Conservation (phyloP, 1,140 invertebrate genomes). For the Contarinia nasturtii region DNA sequence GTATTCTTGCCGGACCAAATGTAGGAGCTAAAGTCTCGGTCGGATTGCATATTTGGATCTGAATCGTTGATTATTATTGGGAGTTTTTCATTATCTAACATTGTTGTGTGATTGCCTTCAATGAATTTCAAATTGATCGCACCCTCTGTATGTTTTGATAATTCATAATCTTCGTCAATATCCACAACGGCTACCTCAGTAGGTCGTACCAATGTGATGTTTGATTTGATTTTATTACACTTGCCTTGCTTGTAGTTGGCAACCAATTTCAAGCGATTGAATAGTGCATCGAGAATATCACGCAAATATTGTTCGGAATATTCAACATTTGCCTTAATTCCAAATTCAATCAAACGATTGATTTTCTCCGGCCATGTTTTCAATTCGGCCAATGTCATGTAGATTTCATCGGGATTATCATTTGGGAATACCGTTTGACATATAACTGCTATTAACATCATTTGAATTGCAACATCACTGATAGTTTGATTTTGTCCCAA, state of each 20-base stretch:
- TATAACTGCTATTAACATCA: slow-evolving; percentile 29
- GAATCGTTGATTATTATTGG: slow-evolving; percentile 36
- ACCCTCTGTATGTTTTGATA: slow-evolving; percentile 30
- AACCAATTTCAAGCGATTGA: slow-evolving; percentile 33
- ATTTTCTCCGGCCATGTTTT: slow-evolving; percentile 12
- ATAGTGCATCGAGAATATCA: slow-evolving; percentile 26
- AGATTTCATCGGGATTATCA: slow-evolving; percentile 29
- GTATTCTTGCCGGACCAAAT: not conserved
- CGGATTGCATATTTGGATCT: slow-evolving; percentile 16
- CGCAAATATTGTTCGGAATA: slow-evolving; percentile 29
- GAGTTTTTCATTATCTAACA: slow-evolving; percentile 41
- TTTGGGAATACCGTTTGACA: slow-evolving; percentile 31
- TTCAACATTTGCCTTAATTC: slow-evolving; percentile 15
- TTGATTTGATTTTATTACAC: slow-evolving; percentile 26
- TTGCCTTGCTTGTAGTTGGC: slow-evolving; percentile 27
- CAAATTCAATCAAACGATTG: slow-evolving; percentile 13
- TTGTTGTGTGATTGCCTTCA: slow-evolving; percentile 50
- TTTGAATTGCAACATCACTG: slow-evolving; percentile 29
- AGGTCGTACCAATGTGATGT: slow-evolving; percentile 41
- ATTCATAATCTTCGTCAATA: slow-evolving; percentile 40
- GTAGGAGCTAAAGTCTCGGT: slow-evolving; percentile 4
- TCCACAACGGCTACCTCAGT: slow-evolving; percentile 26
- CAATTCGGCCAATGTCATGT: slow-evolving; percentile 17
- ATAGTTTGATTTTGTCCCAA: slow-evolving; percentile 17
- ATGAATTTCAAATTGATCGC: slow-evolving; percentile 31